phyloP scores from a whole-genome alignment of 1,140 invertebrate genomes.

The Dendrolimus kikuchii region DNA sequence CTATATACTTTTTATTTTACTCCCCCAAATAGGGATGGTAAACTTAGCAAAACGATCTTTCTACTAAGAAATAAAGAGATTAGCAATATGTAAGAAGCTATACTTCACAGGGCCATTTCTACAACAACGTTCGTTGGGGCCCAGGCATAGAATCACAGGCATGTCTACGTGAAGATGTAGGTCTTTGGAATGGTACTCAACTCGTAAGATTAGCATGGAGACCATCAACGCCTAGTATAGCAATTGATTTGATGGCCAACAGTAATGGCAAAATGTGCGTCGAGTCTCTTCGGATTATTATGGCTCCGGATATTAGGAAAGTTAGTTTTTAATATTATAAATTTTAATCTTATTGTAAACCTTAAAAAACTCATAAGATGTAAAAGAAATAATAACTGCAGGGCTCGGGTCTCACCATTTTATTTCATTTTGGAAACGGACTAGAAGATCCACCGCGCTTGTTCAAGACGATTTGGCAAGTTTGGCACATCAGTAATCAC shows the following conservation, averaged over 20 bases:
- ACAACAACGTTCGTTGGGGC: slow-evolving; percentile 62
- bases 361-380: no score
- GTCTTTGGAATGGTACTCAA: slow-evolving; percentile 61
- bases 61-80: no score
- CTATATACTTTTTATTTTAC: no score
- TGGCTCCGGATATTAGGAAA: slow-evolving; percentile 17
- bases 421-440: no score
- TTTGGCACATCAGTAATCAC: no score
- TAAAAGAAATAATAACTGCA: no score
- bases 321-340: slow-evolving; percentile 35
- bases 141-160: slow-evolving; percentile 66
- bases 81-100: background rate
- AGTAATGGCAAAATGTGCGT: slow-evolving; percentile 21
- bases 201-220: slow-evolving; percentile 55
- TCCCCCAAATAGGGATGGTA: no score
- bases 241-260: slow-evolving; percentile 28
- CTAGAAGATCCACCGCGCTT: no score
- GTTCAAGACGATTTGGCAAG: no score
- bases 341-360: no score
- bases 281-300: slow-evolving; percentile 26
- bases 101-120: slow-evolving; percentile 55
- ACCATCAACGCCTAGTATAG: slow-evolving; percentile 26
- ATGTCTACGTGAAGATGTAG: slow-evolving; percentile 59
- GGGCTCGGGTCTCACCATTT: no score
- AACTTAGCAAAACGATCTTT: no score